These are phyloP conservation scores for Valencia hispanica DNA, from an alignment of 2,797 vertebrate species.

Conservation along the genomic window DNA sequence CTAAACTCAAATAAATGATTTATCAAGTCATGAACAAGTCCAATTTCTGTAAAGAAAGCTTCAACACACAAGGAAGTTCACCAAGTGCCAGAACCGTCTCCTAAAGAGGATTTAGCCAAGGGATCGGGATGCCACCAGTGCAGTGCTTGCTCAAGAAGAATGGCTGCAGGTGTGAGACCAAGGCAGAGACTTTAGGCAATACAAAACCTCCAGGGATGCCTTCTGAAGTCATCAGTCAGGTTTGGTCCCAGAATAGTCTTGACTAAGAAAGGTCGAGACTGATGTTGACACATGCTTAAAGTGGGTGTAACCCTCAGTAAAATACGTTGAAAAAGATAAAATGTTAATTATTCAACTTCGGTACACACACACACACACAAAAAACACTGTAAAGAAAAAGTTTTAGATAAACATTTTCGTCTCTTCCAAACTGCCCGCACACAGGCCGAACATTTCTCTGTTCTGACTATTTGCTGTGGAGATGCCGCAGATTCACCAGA, in stretches of 20 bases:
- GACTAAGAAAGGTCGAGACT: background rate
- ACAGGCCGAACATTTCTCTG: background rate
- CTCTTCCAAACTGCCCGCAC: background rate
- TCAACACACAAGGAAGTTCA: background rate
- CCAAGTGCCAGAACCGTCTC: background rate
- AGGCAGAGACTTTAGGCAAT: background rate
- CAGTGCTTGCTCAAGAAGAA: background rate
- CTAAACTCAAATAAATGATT: background rate
- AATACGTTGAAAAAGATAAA: background rate
- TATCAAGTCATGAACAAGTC: background rate
- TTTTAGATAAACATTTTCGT: too few relatives aligned
- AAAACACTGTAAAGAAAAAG: too few relatives aligned
- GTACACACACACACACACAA: background rate
- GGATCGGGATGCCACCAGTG: background rate
- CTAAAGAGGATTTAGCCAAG: background rate
- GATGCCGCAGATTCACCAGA: constrained; percentile 36
- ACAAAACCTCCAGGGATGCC: background rate
- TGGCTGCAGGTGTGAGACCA: background rate
- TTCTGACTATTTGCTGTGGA: constrained; percentile 12
- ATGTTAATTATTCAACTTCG: background rate
- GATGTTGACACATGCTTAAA: background rate
- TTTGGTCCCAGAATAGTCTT: background rate
- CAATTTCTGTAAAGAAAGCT: background rate
- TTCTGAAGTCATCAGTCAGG: background rate
- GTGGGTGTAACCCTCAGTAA: background rate